Evolutionary conservation across 2,797 vertebrate species (phyloP), one percentile per base, ranked within the genome.

Genomic region (Chloroceryle amazona): DNA sequence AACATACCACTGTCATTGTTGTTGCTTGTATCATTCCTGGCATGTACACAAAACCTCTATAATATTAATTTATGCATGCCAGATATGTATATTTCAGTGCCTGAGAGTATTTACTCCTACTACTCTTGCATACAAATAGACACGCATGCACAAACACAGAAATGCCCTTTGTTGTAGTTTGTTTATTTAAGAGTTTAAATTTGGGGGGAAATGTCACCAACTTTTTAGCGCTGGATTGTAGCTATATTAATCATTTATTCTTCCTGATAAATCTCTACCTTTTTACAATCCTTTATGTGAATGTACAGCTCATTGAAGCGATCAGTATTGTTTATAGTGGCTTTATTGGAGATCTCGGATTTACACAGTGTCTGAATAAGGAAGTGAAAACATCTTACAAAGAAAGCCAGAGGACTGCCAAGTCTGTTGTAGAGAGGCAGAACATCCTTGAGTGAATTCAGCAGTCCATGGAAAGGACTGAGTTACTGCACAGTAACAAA

Each of bases 1-100:
- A 93, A 86, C 68, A 85, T 71, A 91, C 67, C 85, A 75, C 42
- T 76, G 68, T 46, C 42, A 68, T 89, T 52, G 89, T 80, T 44
- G 47, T 68, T 93, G 68, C 81, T 68, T 76, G 46, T 78, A 71
- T 71, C 25, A 37, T 74, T 93, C 25, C 71, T 88, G 75, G 84
- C 57, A 61, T 65, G 57, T n/a, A 71, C 16, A 85, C 52, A 93
- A 87, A 81, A 23, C 10, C 54, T 63, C 52, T 80, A 23, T 78
- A 93, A 85, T 47, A 39, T 73, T 93, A 93, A 92, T 71, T 94
- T 74, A 47, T 82, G 41, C 15, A 26, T 68, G 31, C 23, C 65
- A 63, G 49, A 52, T 85, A 86, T 52, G 35, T 76, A 44, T 76
- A 82, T 86, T 89, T 93, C 26, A 70, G 41, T 63, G 23, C 39